A percentile compares a stretch with the other conserved stretches of the same genome.
Conservation (phyloP, 1,140 invertebrate species). For the Mya arenaria region DNA sequence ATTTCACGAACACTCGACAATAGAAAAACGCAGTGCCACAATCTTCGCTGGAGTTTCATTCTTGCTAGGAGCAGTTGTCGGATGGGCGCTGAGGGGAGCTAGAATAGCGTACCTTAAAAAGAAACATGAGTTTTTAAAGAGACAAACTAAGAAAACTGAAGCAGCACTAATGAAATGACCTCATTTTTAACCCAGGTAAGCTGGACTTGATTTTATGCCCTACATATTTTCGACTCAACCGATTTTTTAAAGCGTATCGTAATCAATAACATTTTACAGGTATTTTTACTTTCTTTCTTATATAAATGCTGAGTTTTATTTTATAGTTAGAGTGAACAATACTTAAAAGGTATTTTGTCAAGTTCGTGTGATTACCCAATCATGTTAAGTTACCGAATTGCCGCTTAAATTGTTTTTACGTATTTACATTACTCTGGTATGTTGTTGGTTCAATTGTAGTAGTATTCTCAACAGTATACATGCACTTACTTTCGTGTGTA, state of each 20-base stretch:
- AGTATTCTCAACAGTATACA: neutral
- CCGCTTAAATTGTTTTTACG: too few relatives aligned
- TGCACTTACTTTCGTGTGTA: neutral
- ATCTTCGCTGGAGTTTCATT: constrained; percentile 45
- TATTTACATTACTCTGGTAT: too few relatives aligned
- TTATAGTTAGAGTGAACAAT: too few relatives aligned
- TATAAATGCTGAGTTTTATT: too few relatives aligned
- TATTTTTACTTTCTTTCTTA: too few relatives aligned
- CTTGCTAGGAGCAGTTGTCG: constrained; percentile 27
- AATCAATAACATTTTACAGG: too few relatives aligned
- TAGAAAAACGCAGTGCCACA: constrained; percentile 27
- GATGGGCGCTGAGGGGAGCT: constrained; percentile 27
- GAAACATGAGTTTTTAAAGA: constrained; percentile 53
- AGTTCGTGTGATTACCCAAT: too few relatives aligned
- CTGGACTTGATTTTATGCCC: constrained; percentile 25
- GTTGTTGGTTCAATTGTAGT: too few relatives aligned
- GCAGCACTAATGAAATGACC: constrained; percentile 21
- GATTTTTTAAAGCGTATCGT: too few relatives aligned
- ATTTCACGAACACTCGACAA: neutral
- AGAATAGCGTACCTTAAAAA: constrained; percentile 46
- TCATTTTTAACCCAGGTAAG: neutral
- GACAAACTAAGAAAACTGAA: constrained; percentile 39
- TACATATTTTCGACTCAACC: too few relatives aligned
- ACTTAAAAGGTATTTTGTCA: too few relatives aligned
- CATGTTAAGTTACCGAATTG: too few relatives aligned